Evolutionary conservation across 1,140 invertebrate species (phyloP), one percentile per base, ranked within the genome.

Genomic region (Theocolax elegans): DNA sequence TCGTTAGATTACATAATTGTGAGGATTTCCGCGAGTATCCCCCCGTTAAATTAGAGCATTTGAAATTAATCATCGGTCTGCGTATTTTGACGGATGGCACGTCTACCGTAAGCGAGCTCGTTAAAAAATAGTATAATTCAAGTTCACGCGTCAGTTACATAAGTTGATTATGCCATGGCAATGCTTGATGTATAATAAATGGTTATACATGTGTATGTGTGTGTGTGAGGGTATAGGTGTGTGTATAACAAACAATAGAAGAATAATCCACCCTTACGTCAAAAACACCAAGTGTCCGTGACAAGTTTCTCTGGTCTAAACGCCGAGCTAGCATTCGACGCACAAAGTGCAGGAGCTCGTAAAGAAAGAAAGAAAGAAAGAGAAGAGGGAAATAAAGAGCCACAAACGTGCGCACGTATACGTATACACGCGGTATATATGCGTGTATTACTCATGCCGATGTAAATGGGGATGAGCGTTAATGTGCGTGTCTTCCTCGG

Each of bases 91-190:
- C 40, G 15, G 31, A 40, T 53, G 2, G 1, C 13, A 9, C 7
- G 15, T 9, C 17, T 9, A n/a, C n/a, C n/a, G 0, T 10, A 17
- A 17, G 21, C 15, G 17, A 29, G 10, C 44, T 63, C 3, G 44
- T 48, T 65, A 66, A 44, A 66, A 56, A 56, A 23, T n/a, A 9
- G 10, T 35, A n/a, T n/a, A 35, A 48, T 67, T 46, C 40, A 58
- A 58, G 25, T 58, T 67, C 27, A 64, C 1, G 46, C 21, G 48
- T 21, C 1, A 23, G 27, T 13, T 62, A 46, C 42, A 25, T 46
- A 6, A 27, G 13, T 53, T 19, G 35, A 54, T 65, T 54, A 31
- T 44, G 3, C 31, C 3, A 3, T 15, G 12, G 2, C 21, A 12
- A 8, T n/a, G n/a, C n/a, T 29, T n/a, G n/a, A n/a, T n/a, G n/a